Evolutionary conservation across 2,113 vertebrate species (phyloP).

Genomic region (Canis aureus): DNA sequence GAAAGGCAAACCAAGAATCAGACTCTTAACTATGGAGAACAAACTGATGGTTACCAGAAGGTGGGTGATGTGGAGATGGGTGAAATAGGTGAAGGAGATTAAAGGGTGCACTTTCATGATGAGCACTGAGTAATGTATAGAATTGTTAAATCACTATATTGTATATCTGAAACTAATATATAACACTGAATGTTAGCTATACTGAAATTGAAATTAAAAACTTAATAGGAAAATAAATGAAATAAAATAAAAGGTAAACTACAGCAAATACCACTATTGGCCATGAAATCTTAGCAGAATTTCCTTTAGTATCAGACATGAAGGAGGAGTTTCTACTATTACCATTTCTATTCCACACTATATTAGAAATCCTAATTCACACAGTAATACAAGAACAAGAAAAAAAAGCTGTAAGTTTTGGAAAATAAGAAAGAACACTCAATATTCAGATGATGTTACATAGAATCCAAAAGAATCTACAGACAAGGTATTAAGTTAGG

Average conservation of each 20-base stretch:
- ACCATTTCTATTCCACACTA: neutral
- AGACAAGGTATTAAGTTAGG: neutral
- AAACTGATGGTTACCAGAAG: neutral
- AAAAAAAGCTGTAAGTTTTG: neutral
- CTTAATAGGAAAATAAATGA: neutral
- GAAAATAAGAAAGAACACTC: neutral
- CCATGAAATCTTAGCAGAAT: neutral
- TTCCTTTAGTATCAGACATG: neutral
- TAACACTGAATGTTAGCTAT: neutral
- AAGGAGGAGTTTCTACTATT: accelerated
- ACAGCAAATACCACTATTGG: neutral
- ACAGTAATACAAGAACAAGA: neutral
- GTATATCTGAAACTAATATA: neutral
- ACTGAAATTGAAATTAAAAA: neutral
- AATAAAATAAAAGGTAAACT: neutral
- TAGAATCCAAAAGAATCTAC: neutral
- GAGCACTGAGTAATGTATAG: neutral
- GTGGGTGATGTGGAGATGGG: neutral
- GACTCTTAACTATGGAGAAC: neutral
- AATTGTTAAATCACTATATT: neutral
- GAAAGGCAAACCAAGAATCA: neutral
- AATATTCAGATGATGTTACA: neutral
- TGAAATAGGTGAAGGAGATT: neutral
- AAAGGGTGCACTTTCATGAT: neutral
- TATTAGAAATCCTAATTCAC: accelerated